Conservation (phyloP, 2,888 invertebrate genomes). For the Parnassius glacialis region DNA sequence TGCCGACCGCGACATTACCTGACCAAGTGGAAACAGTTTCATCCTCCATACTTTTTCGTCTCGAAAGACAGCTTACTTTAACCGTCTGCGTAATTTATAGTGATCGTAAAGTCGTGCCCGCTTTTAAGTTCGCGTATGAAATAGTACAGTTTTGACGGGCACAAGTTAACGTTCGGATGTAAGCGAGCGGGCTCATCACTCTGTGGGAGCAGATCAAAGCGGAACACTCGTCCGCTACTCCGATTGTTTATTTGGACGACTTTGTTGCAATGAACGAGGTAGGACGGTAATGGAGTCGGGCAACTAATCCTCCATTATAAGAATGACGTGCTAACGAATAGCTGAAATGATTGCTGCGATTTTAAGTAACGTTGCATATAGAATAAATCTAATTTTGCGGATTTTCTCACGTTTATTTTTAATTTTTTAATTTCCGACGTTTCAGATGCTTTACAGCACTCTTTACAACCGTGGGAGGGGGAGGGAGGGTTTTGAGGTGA, state of each 20-base stretch:
- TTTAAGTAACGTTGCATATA: too few relatives aligned
- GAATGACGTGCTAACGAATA: constrained; percentile 28
- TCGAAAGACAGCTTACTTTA: constrained; percentile 34
- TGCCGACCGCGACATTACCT: constrained; percentile 49
- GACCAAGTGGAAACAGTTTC: constrained; percentile 43
- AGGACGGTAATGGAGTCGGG: constrained; percentile 33
- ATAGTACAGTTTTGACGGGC: constrained; percentile 38
- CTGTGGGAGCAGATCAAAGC: constrained; percentile 57
- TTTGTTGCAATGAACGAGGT: constrained; percentile 49
- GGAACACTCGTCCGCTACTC: constrained; percentile 26
- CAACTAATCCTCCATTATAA: constrained; percentile 27
- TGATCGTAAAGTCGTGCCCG: constrained; percentile 60
- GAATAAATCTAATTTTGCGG: too few relatives aligned
- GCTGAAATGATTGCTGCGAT: background rate
- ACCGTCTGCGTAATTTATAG: constrained; percentile 58
- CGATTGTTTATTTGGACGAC: constrained; percentile 60
- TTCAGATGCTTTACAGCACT: too few relatives aligned
- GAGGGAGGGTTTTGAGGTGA: too few relatives aligned
- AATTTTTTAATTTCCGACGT: too few relatives aligned
- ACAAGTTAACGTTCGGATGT: constrained; percentile 31
- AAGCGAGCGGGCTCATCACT: constrained; percentile 44
- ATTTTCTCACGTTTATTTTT: too few relatives aligned
- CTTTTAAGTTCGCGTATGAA: constrained; percentile 56
- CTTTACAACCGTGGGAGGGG: too few relatives aligned
- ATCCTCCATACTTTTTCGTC: constrained; percentile 36